Conservation (phyloP, 2,888 invertebrate species). For the Plagodis dolabraria region DNA sequence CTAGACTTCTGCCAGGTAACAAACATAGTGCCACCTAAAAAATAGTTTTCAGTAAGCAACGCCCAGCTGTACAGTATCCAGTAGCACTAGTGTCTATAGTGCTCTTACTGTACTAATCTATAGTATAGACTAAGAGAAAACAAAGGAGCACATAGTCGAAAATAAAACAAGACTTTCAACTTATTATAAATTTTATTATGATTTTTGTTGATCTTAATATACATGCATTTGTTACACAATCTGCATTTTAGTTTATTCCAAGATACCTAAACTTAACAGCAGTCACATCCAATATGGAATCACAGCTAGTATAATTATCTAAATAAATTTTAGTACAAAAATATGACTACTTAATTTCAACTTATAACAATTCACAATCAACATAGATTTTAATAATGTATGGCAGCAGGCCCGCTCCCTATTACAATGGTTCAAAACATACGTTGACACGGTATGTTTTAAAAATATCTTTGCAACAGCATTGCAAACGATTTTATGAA, state of each 20-base stretch:
- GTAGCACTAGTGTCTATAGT: too few species aligned
- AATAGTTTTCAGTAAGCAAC: too few species aligned
- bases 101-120: too few species aligned
- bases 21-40: too few species aligned
- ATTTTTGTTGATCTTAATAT: conserved; percentile 12
- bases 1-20: too few species aligned
- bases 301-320: conserved; percentile 8
- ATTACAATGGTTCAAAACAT: too few species aligned
- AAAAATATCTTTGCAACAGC: too few species aligned
- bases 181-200: neutral
- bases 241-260: conserved; percentile 1
- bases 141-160: neutral
- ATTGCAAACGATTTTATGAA: too few species aligned
- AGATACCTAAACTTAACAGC: conserved; percentile 24
- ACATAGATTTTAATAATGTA: neutral
- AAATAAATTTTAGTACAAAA: neutral
- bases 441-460: too few species aligned
- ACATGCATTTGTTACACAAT: conserved; percentile 8
- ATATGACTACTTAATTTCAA: neutral
- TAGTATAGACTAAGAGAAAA: too few species aligned
- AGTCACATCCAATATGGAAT: conserved; percentile 31
- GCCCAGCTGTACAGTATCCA: too few species aligned
- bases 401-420: too few species aligned
- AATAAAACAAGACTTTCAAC: conserved; percentile 33
- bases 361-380: neutral